Percentiles rank a stretch among this genome's conserved stretches.
Evolutionary conservation across 2,113 vertebrate genomes (phyloP).

Genomic region (Hippoglossus stenolepis): DNA sequence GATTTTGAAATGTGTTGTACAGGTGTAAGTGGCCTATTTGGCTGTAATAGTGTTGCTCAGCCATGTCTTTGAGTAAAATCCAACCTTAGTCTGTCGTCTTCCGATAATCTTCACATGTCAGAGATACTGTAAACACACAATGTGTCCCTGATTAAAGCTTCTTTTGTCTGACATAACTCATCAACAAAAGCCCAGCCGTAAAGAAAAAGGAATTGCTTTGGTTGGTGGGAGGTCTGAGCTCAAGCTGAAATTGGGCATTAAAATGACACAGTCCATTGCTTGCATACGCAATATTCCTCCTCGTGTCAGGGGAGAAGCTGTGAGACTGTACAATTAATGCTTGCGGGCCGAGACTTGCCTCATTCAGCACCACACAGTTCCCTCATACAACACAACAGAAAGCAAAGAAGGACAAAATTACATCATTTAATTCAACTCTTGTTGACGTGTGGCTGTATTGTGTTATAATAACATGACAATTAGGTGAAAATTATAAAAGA

Average conservation of each 20-base stretch:
- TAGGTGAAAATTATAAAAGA: constrained; percentile 27
- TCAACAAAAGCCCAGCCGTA: constrained; percentile 66
- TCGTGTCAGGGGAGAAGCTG: not conserved
- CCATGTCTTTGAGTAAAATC: not conserved
- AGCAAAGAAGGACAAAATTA: constrained; percentile 12
- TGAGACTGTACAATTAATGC: constrained; percentile 62
- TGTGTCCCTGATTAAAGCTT: constrained; percentile 58
- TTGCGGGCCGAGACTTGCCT: constrained; percentile 55
- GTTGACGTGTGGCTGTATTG: constrained; percentile 30
- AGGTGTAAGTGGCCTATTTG: not conserved
- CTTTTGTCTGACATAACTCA: constrained; percentile 63
- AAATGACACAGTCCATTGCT: constrained; percentile 78
- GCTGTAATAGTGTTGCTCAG: not conserved
- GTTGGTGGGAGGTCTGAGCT: constrained; percentile 72
- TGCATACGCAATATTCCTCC: constrained; percentile 59
- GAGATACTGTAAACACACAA: constrained; percentile 13
- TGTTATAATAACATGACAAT: constrained; percentile 29
- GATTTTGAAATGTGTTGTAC: not conserved
- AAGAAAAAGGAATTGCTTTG: constrained; percentile 61
- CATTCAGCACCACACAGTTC: constrained; percentile 24
- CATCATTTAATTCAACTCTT: constrained; percentile 55
- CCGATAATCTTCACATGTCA: constrained; percentile 30
- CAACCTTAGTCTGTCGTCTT: constrained; percentile 1
- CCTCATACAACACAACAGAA: constrained; percentile 7
- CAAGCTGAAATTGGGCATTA: constrained; percentile 75